Conservation (phyloP, 2,888 invertebrate species). For the Meiosimyza decipiens region DNA sequence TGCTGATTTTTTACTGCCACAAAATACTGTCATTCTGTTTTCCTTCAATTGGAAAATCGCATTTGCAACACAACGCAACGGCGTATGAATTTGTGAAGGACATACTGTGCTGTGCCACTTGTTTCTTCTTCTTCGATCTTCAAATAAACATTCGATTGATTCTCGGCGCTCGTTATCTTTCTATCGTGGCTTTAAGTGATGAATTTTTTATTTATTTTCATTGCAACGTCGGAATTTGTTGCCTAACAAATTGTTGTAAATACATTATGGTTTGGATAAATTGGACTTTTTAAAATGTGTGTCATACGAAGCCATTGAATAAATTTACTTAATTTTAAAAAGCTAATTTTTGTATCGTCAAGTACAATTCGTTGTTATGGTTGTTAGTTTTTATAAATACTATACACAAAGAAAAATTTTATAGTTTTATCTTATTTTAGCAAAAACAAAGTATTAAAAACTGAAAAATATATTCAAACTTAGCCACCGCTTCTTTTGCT, state of each 20-base stretch:
- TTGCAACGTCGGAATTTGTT: constrained; percentile 13
- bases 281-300: neutral
- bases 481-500: too few species aligned
- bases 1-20: constrained; percentile 26
- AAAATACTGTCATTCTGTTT: constrained; percentile 13
- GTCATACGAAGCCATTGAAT: too few species aligned
- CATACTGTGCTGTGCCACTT: constrained; percentile 27
- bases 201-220: constrained; percentile 33
- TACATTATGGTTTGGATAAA: constrained; percentile 13
- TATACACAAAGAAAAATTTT: too few species aligned
- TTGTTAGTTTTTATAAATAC: constrained; percentile 32
- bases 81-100: constrained; percentile 17
- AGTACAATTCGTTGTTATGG: constrained; percentile 11
- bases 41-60: constrained; percentile 43
- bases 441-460: too few species aligned
- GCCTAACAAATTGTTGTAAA: constrained; percentile 20
- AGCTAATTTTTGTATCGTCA: too few species aligned
- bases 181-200: constrained; percentile 58
- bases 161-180: constrained; percentile 57
- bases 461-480: too few species aligned
- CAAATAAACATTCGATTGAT: constrained; percentile 60
- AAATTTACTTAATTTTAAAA: too few species aligned
- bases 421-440: too few species aligned
- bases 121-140: constrained; percentile 43
- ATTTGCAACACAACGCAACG: constrained; percentile 9